phyloP scores from a whole-genome alignment of 2,888 invertebrate species.

The Brachycybe producta region DNA sequence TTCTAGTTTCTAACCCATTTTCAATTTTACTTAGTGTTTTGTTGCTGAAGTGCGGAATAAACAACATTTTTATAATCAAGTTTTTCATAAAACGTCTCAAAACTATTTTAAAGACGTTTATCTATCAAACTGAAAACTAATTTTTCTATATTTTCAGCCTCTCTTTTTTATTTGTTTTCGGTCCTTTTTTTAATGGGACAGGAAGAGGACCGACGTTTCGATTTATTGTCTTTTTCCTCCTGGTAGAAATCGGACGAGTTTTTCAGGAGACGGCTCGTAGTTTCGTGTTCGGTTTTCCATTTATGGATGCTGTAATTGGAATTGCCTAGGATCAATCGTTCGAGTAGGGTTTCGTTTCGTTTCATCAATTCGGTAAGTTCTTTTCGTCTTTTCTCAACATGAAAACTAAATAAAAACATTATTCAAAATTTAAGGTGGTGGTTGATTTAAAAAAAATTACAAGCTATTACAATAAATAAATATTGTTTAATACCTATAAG shows the following conservation, averaged over 20 bases:
- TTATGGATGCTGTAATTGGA: slow-evolving; percentile 9
- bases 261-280: slow-evolving; percentile 1
- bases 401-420: too few relatives aligned
- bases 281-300: slow-evolving; percentile 12
- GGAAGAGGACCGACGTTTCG: too few relatives aligned
- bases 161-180: not conserved
- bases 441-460: not conserved
- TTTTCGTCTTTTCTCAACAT: slow-evolving; percentile 9
- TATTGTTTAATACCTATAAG: not conserved
- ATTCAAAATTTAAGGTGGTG: too few relatives aligned
- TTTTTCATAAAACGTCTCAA: not conserved
- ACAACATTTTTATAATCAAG: not conserved
- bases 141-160: too few relatives aligned
- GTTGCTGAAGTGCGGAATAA: not conserved
- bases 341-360: slow-evolving; percentile 8
- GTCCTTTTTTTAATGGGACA: not conserved
- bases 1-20: too few relatives aligned
- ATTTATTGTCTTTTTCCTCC: too few relatives aligned
- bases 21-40: too few relatives aligned
- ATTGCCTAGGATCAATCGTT: not conserved
- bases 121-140: too few relatives aligned
- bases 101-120: too few relatives aligned
- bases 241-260: too few relatives aligned
- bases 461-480: not conserved
- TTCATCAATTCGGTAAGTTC: slow-evolving; percentile 3